Base-by-base conservation (phyloP, 2,113 vertebrate species). In the Pygoscelis antarcticus region DNA sequence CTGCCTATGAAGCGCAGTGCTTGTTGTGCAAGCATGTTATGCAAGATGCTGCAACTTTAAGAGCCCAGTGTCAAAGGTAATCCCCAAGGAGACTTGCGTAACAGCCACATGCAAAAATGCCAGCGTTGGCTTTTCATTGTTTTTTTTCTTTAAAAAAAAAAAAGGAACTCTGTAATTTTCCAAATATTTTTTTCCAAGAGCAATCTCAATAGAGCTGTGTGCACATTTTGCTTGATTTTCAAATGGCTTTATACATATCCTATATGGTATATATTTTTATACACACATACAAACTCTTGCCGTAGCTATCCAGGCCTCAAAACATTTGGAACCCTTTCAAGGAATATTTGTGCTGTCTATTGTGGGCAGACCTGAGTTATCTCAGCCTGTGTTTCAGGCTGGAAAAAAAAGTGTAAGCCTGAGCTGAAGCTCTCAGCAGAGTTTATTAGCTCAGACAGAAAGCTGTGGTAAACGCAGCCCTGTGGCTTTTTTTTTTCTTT, bases 391-490 rank as follows among this genome's bases (percentile, higher is more conserved):
- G 65, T 77, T 95, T 81, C 87, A 82, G 52, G 40, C 38, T 85
- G 42, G 58, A 36, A 92, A 90, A 90, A 64, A 47, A 57, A 34
- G 26, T 7, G 18, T 26, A 79, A 95, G 21, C 19, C 78, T 58
- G 36, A 94, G 44, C 66, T 85, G 82, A 87, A 83, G 62, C 62
- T 88, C 87, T 76, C 90, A 69, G 58, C 66, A 91, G 27, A 60
- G 49, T 90, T 93, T 93, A 91, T 91, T 83, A 85, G 78, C 61
- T 91, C 87, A 95, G 64, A 78, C 83, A 95, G 40, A 82, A 74
- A 88, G 44, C 87, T 90, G 44, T 68, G 74, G 84, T 89, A 95
- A 97, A 90, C 23, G 40, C 62, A 90, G 78, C n/a, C 26, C 66
- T 79, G 70, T 76, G 78, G 61, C 13, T 60, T 61, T 21, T 47